Evolutionary conservation across 2,113 vertebrate genomes (phyloP), one percentile per base, ranked within the genome.

Genomic region (Hippopotamus amphibius): DNA sequence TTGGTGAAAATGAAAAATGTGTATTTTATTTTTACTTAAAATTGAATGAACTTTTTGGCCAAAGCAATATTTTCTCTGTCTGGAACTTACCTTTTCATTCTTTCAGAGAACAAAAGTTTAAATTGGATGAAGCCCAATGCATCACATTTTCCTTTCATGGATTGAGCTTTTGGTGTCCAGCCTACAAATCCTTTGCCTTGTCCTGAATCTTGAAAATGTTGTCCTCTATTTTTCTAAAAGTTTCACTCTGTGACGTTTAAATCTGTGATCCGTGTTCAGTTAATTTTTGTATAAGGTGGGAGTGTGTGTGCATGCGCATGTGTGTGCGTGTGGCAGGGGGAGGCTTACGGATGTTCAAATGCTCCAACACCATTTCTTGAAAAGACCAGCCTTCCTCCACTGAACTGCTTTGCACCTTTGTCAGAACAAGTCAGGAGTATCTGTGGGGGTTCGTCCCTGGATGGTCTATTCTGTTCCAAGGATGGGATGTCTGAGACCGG

Each of bases 291-390:
- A 13, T 12, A 15, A 59, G 14, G 12, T 68, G 26, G 48, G 30
- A n/a, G 48, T 6, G 0, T 2, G 10, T n/a, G 30, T 13, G 1
- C 21, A 15, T 50, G 10, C 21, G 2, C 4, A 6, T 53, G 30
- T 5, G 0, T 2, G 5, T n/a, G 30, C 7, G 1, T n/a, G 28
- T 50, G 11, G 7, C 1, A 1, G 12, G 19, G 11, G 7, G 3
- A 2, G 12, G 19, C 12, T 55, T 37, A 80, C 19, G n/a, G 6
- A 14, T 4, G 1, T n/a, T 17, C 28, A 4, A 1, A 7, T 30
- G 53, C 2, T 21, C 53, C 3, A 28, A 33, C 5, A 65, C 26
- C 11, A 5, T 33, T 41, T 76, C 59, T 33, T 17, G 22, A 24
- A 55, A 69, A 69, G 37, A 19, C 11, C 16, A 7, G 43, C 16